Percentiles rank a stretch among this genome's conserved stretches.
phyloP scores from a whole-genome alignment of 2,113 vertebrate species.

The Dasyprocta punctata region DNA sequence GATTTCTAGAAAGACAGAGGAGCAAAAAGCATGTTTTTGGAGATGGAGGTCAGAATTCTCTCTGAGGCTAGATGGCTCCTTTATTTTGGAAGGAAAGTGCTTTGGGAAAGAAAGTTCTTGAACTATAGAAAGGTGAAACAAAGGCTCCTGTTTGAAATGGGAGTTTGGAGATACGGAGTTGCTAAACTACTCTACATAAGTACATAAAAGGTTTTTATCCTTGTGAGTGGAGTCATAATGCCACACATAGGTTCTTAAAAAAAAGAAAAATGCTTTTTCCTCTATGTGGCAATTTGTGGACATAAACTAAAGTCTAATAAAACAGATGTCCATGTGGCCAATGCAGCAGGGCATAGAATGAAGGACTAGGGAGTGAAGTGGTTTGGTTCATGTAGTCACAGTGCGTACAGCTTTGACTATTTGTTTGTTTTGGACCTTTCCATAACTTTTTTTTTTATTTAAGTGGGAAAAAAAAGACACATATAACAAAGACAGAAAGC shows the following conservation, averaged over 20 bases:
- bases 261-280: neutral
- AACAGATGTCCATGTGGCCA: neutral
- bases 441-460: too few relatives aligned
- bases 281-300: neutral
- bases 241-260: neutral
- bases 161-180: neutral
- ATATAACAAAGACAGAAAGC: too few relatives aligned
- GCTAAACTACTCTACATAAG: neutral
- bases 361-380: neutral
- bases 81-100: conserved; percentile 6
- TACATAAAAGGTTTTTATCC: neutral
- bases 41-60: neutral
- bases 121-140: neutral
- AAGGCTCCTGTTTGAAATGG: neutral
- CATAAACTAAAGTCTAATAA: neutral
- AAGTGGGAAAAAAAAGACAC: too few relatives aligned
- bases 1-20: neutral
- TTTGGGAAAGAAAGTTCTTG: neutral
- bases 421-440: neutral
- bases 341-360: neutral
- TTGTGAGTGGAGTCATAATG: neutral
- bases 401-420: neutral
- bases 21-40: neutral
- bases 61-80: neutral
- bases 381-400: neutral